phyloP scores from a whole-genome alignment of 2,113 vertebrate genomes.

The Strix aluco region DNA sequence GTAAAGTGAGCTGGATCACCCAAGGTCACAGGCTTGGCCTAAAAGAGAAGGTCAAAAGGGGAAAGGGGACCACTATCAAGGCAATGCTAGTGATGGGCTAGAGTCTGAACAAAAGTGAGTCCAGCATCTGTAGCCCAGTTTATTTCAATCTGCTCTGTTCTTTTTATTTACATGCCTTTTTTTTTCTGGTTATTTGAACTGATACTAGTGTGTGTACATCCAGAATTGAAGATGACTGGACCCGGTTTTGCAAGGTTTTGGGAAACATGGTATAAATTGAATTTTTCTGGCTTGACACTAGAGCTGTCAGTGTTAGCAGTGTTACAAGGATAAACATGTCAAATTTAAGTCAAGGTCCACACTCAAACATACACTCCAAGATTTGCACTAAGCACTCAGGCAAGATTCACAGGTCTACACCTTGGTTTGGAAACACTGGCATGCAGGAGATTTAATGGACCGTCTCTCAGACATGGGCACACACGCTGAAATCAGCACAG shows the following conservation, averaged over 20 bases:
- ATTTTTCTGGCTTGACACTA: neutral
- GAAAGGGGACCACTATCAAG: neutral
- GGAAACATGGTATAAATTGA: neutral
- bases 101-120: neutral
- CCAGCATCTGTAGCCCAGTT: neutral
- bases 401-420: neutral
- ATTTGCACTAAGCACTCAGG: neutral
- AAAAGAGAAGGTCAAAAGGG: neutral
- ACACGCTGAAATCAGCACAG: neutral
- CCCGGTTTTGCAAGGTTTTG: neutral
- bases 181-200: neutral
- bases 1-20: conserved; percentile 2
- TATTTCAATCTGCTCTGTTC: neutral
- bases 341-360: neutral
- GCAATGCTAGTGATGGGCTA: neutral
- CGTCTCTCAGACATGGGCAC: neutral
- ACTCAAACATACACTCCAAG: neutral
- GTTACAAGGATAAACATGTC: neutral
- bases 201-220: rapidly evolving
- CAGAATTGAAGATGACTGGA: rapidly evolving
- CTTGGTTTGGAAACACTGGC: neutral
- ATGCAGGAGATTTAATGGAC: neutral
- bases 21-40: neutral
- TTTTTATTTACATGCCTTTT: neutral
- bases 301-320: neutral